A percentile compares a stretch with the other conserved stretches of the same genome.
Evolutionary conservation across 2,888 invertebrate species (phyloP).

Genomic region (Esperia sulphurella): DNA sequence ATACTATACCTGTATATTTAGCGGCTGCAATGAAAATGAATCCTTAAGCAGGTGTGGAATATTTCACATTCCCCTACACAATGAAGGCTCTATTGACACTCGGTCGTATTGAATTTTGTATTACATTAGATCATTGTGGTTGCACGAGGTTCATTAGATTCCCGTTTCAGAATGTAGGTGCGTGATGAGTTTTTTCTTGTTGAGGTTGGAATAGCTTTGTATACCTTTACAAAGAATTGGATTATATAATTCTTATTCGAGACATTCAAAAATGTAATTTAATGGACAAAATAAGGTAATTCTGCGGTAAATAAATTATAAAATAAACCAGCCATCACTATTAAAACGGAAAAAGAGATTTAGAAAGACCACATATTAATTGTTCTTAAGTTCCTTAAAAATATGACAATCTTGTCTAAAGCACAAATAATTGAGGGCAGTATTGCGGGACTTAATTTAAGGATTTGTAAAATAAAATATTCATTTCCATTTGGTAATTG

Average conservation of each 20-base stretch:
- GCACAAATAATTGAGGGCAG: too few species aligned
- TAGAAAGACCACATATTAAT: too few species aligned
- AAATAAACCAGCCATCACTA: too few species aligned
- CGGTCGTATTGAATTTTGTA: conserved; percentile 17
- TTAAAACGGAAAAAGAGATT: too few species aligned
- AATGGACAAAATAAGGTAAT: background rate
- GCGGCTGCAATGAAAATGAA: background rate
- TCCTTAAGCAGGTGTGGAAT: background rate
- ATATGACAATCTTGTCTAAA: too few species aligned
- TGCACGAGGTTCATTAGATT: conserved; percentile 16
- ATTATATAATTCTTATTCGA: background rate
- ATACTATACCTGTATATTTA: background rate
- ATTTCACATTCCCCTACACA: background rate
- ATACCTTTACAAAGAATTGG: background rate
- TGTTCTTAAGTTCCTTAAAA: too few species aligned
- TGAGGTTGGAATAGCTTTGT: background rate
- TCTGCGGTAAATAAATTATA: background rate
- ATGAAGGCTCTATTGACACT: background rate
- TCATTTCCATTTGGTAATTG: too few species aligned
- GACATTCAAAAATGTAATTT: background rate
- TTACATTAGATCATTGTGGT: conserved; percentile 15
- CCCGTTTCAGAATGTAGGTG: conserved; percentile 10
- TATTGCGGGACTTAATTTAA: too few species aligned
- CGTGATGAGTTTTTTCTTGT: conserved; percentile 6
- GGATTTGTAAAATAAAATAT: too few species aligned